Conservation (phyloP, 2,113 vertebrate genomes). For the Fregetta grallaria region DNA sequence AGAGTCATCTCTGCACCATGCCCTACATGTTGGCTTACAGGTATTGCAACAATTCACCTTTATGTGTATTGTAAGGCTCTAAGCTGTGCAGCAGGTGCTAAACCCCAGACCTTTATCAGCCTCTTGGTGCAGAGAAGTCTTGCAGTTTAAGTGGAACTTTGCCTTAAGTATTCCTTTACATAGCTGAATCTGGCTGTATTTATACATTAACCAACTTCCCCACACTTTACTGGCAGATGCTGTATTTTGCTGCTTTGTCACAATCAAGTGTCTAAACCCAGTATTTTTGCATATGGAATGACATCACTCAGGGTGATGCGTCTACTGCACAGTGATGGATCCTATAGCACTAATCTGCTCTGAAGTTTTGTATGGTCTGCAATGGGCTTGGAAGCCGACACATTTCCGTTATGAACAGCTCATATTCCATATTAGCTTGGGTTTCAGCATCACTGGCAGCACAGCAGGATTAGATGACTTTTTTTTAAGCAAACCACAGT, state of each 20-base stretch:
- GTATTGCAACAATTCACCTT: neutral
- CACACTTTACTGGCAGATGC: neutral
- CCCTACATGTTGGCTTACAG: neutral
- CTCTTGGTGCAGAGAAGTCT: neutral
- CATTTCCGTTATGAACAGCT: neutral
- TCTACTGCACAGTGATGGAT: neutral
- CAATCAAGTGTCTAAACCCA: neutral
- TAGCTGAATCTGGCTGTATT: neutral
- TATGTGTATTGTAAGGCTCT: neutral
- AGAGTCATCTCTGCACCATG: neutral
- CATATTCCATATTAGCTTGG: neutral
- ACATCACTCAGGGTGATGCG: neutral
- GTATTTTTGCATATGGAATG: neutral
- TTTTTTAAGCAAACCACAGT: neutral
- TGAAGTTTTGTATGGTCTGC: neutral
- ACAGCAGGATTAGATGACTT: neutral
- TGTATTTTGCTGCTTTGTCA: neutral
- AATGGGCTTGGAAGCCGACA: neutral
- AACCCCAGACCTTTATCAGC: neutral
- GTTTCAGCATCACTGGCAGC: neutral
- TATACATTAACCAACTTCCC: neutral
- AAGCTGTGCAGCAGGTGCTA: neutral
- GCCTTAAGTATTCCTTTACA: neutral
- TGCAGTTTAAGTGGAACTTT: neutral
- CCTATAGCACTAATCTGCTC: neutral